These are phyloP conservation scores for Lasiurus cinereus DNA, from an alignment of 2,113 vertebrate species.

Conservation along the genomic window DNA sequence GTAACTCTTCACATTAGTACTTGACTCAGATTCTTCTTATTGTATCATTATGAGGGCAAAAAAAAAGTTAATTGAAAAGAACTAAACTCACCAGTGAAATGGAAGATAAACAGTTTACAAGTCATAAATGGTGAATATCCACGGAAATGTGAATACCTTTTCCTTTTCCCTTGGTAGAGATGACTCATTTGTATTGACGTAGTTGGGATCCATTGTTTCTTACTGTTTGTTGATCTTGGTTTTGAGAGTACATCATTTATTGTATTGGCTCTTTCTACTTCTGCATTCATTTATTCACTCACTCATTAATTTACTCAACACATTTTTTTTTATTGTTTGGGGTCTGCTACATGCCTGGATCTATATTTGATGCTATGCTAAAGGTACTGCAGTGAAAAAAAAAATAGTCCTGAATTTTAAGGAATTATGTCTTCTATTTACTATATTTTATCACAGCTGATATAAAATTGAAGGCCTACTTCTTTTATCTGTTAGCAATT, in stretches of 20 bases:
- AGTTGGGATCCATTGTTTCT: not conserved
- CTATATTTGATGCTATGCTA: not conserved
- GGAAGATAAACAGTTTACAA: not conserved
- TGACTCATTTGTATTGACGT: not conserved
- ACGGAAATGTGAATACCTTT: not conserved
- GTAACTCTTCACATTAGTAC: not conserved
- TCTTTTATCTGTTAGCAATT: slow-evolving; percentile 30
- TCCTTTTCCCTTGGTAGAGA: not conserved
- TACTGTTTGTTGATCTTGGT: not conserved
- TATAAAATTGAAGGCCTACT: not conserved
- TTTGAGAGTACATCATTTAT: not conserved
- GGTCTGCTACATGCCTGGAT: not conserved
- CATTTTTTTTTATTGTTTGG: not conserved
- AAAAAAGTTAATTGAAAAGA: not conserved
- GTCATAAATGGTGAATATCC: not conserved
- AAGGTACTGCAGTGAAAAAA: slow-evolving; percentile 7
- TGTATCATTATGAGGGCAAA: not conserved
- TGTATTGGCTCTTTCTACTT: not conserved
- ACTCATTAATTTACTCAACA: not conserved
- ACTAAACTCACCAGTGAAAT: not conserved
- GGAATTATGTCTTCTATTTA: not conserved
- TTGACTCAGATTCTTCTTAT: not conserved
- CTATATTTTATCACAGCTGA: not conserved
- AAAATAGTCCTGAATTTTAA: not conserved
- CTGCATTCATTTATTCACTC: not conserved